Evolutionary conservation across 1,140 invertebrate genomes (phyloP).

Genomic region (Pseudomyrmex pallidus): DNA sequence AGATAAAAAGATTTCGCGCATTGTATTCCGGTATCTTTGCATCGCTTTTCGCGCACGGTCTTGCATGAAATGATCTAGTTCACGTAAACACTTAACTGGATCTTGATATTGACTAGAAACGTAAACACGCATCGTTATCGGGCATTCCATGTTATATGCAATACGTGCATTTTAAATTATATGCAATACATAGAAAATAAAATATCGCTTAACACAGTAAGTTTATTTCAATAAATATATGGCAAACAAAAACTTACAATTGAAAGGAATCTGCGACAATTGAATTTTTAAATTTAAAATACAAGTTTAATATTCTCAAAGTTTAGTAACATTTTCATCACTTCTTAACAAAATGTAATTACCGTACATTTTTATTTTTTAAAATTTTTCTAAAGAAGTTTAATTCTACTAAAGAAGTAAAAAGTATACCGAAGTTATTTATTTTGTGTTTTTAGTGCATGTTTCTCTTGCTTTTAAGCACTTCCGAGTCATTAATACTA

Average conservation of each 20-base stretch:
- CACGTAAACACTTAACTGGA: background rate
- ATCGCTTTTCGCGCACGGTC: background rate
- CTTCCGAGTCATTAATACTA: background rate
- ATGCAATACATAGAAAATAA: background rate
- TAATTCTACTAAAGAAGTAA: too few relatives aligned
- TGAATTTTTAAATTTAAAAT: too few relatives aligned
- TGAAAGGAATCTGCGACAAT: too few relatives aligned
- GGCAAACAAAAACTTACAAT: too few relatives aligned
- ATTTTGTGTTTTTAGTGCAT: background rate
- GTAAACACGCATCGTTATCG: background rate
- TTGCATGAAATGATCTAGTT: conserved; percentile 16
- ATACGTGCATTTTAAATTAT: background rate
- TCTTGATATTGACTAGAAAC: background rate
- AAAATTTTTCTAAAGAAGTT: too few relatives aligned
- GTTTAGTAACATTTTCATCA: too few relatives aligned
- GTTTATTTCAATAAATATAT: too few relatives aligned
- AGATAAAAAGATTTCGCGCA: background rate
- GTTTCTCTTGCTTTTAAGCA: background rate
- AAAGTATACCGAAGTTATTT: background rate
- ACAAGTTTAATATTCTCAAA: too few relatives aligned
- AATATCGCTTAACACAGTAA: too few relatives aligned
- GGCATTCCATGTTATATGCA: background rate
- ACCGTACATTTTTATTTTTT: too few relatives aligned
- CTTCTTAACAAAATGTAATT: too few relatives aligned
- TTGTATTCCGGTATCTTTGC: background rate